phyloP scores from a whole-genome alignment of 2,797 vertebrate species.

The Megaceryle alcyon region DNA sequence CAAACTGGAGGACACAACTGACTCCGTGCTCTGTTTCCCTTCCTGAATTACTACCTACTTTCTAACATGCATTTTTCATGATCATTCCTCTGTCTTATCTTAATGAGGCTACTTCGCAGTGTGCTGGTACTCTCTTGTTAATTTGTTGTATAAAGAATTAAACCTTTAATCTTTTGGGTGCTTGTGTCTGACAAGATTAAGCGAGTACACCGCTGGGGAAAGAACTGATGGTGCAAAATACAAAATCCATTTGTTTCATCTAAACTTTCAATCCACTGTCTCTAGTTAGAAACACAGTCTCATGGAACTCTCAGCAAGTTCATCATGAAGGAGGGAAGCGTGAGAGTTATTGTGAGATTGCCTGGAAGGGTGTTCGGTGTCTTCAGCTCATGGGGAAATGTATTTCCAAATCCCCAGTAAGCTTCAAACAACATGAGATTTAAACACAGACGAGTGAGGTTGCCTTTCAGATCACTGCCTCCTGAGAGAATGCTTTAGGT shows the following conservation, averaged over 20 bases:
- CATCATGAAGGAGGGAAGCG: neutral
- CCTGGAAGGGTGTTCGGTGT: neutral
- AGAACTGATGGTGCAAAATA: neutral
- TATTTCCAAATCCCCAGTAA: neutral
- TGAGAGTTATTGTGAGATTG: neutral
- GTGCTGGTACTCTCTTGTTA: neutral
- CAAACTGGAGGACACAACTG: neutral
- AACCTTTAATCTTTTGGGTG: neutral
- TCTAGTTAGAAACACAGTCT: neutral
- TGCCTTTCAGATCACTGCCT: neutral
- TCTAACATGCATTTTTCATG: neutral
- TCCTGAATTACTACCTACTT: neutral
- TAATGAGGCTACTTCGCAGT: neutral
- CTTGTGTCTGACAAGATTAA: constrained; percentile 8
- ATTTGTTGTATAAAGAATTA: neutral
- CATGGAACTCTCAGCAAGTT: neutral
- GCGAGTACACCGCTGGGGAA: neutral
- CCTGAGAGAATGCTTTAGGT: neutral
- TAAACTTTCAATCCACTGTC: neutral
- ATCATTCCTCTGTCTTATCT: neutral
- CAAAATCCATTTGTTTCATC: neutral
- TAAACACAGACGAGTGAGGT: neutral
- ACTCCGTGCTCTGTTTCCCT: neutral
- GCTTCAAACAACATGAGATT: neutral
- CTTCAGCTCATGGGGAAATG: neutral